Base-by-base conservation (phyloP, 1,140 invertebrate species). In the Zaprionus davidi region DNA sequence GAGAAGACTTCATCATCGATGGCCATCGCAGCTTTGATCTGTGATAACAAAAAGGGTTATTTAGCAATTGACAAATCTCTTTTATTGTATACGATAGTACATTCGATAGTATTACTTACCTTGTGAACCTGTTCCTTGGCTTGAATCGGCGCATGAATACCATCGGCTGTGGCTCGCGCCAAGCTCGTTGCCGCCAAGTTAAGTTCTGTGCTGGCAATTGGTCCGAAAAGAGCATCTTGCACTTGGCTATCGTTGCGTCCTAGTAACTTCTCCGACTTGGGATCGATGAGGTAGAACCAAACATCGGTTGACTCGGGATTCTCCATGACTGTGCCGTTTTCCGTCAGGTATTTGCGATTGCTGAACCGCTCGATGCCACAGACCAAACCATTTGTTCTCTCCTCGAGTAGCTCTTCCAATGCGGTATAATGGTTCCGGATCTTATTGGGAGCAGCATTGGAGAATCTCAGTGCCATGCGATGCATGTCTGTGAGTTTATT, bases 221-320 rank as follows among this genome's bases (percentile, higher is more conserved):
- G 94, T 4, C 95, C 94, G 57, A 95, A 92, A 20, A 96, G 92
- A 78, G 84, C 94, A 93, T 91, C 68, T 85, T 93, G 94, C 12
- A 98, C 94, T 46, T 94, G 92, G 5, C 94, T 94, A 75, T 95
- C 95, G 81, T 97, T 97, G 34, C 95, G 94, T 6, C 94, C 93
- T 15, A 98, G 86, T 75, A 98, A 96, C 44, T 93, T 94, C 64
- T 97, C 96, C 0, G 95, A 96, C 34, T 94, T 94, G 0, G 97
- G 97, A 93, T 98, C 97, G 20, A 98, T 94, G 0, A 96, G 94
- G 78, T 98, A 98, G 91, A 98, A 96, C 96, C 97, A 98, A 3
- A 98, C 94, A 83, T 98, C 97, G 0, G 97, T 97, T 7, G 96
- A 96, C n/a, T 94, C 93, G 0, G 94, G 93, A 91, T 97, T 96